Evolutionary conservation across 2,888 invertebrate genomes (phyloP).

Genomic region (Polydrusus cervinus): DNA sequence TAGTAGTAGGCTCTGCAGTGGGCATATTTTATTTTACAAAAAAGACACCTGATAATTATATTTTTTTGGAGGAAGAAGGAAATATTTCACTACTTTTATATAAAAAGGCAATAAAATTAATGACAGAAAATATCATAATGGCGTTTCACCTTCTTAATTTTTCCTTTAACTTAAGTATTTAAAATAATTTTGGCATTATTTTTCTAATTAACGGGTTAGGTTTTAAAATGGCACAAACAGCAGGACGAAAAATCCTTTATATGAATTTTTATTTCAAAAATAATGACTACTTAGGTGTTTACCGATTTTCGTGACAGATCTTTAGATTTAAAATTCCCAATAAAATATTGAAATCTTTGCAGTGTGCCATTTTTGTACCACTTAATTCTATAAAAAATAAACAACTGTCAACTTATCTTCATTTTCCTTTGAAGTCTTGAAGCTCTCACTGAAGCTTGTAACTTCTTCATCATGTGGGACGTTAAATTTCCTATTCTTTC

Average conservation of each 20-base stretch:
- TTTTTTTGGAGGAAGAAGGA: no score
- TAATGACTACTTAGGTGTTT: not conserved
- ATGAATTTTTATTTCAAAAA: not conserved
- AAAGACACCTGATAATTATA: no score
- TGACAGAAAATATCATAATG: no score
- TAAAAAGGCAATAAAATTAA: no score
- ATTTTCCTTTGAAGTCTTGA: conserved; percentile 37
- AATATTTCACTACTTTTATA: no score
- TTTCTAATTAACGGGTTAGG: not conserved
- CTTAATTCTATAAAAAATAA: conserved; percentile 25
- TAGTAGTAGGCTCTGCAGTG: no score
- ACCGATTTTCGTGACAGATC: not conserved
- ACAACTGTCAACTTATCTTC: conserved; percentile 48
- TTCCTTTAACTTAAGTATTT: no score
- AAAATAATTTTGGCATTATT: no score
- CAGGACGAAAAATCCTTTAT: not conserved
- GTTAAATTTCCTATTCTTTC: conserved; percentile 59
- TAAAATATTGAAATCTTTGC: not conserved
- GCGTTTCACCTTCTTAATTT: no score
- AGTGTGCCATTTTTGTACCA: not conserved
- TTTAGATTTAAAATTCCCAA: not conserved
- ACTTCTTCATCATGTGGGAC: conserved; percentile 53
- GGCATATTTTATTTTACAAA: no score
- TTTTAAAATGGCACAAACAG: not conserved
- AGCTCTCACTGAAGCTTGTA: conserved; percentile 45